Evolutionary conservation across 2,888 invertebrate genomes (phyloP).

Genomic region (Chironomus tentans): DNA sequence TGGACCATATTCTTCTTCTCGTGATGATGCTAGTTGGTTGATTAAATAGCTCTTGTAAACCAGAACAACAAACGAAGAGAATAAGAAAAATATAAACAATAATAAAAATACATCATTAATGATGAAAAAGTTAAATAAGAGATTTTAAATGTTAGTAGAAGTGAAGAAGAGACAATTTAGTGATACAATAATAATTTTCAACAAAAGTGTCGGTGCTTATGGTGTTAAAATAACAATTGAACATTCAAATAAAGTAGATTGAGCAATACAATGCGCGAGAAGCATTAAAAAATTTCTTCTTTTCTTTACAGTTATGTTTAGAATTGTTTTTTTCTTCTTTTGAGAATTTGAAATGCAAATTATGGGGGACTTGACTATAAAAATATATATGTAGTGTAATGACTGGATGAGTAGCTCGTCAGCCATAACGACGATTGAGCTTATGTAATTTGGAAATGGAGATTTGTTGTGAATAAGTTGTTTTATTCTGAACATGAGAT

Average conservation of each 20-base stretch:
- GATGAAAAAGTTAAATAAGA: neutral
- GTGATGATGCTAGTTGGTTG: neutral
- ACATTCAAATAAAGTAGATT: neutral
- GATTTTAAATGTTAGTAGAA: neutral
- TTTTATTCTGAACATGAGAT: too few species aligned
- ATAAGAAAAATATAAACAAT: too few species aligned
- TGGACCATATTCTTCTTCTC: neutral
- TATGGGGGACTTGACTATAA: neutral
- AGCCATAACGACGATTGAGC: too few species aligned
- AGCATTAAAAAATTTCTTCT: neutral
- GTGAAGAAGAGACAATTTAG: neutral
- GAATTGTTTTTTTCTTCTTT: neutral
- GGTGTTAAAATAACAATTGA: neutral
- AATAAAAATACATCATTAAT: neutral
- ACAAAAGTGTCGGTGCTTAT: neutral
- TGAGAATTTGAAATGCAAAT: neutral
- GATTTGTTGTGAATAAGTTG: too few species aligned
- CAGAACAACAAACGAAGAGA: neutral
- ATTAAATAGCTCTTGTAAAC: neutral
- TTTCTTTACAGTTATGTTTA: neutral
- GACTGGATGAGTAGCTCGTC: too few species aligned
- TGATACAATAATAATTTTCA: neutral
- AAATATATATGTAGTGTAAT: too few species aligned
- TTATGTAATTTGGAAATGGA: too few species aligned
- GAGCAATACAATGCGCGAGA: neutral